A percentile compares a stretch with the other conserved stretches of the same genome.
phyloP scores from a whole-genome alignment of 1,140 invertebrate genomes.

The Hyphantria cunea region DNA sequence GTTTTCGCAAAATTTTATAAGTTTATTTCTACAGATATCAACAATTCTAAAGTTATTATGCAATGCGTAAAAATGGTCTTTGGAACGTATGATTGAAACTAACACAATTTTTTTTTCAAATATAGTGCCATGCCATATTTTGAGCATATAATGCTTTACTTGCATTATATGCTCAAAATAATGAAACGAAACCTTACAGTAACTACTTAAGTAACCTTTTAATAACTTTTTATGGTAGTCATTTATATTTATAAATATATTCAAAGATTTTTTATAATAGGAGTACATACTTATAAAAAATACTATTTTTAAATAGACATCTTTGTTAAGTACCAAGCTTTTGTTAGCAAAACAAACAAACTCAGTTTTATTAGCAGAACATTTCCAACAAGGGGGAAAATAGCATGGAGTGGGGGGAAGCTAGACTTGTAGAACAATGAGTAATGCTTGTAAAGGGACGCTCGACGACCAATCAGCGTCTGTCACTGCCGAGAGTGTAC shows the following conservation, averaged over 20 bases:
- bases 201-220: too few relatives aligned
- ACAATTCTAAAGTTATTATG: not conserved
- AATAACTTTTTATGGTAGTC: too few relatives aligned
- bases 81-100: not conserved
- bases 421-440: conserved; percentile 55
- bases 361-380: conserved; percentile 26
- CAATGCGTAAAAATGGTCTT: not conserved
- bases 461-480: conserved; percentile 59
- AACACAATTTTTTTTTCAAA: not conserved
- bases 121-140: too few relatives aligned
- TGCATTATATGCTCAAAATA: too few relatives aligned
- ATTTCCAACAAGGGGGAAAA: conserved; percentile 27
- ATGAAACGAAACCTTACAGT: too few relatives aligned
- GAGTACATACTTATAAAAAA: not conserved
- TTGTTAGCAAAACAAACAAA: conserved; percentile 7
- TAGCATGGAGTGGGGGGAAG: conserved; percentile 35
- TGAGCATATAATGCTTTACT: too few relatives aligned
- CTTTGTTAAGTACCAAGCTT: not conserved
- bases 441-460: conserved; percentile 41
- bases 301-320: not conserved
- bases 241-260: too few relatives aligned
- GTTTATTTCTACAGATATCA: too few relatives aligned
- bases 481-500: conserved; percentile 56
- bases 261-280: not conserved
- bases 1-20: too few relatives aligned